Conservation (phyloP, 1,140 invertebrate genomes). For the Zaprionus vittiger region DNA sequence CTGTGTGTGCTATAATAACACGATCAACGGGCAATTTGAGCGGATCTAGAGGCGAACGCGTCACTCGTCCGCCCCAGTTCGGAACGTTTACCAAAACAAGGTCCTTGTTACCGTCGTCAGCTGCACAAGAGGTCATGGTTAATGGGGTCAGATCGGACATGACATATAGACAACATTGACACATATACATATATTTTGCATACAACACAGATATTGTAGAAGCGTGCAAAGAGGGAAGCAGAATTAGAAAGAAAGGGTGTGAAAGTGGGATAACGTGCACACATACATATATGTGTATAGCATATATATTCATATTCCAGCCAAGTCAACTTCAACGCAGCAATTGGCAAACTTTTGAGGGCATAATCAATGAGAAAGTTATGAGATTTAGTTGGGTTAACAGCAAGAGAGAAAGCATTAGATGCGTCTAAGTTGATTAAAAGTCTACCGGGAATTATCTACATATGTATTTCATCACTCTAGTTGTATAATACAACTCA, state of each 20-base stretch:
- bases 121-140: constrained; percentile 36
- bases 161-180: constrained; percentile 15
- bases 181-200: constrained; percentile 7
- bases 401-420: not conserved
- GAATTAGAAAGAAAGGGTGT: not conserved
- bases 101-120: constrained; percentile 31
- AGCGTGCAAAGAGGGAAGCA: not conserved
- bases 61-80: constrained; percentile 87
- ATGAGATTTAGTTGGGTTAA: constrained; percentile 20
- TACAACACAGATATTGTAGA: not conserved
- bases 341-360: constrained; percentile 30
- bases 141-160: constrained; percentile 25
- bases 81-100: constrained; percentile 47
- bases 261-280: not conserved
- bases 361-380: constrained; percentile 20
- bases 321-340: constrained; percentile 34
- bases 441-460: not conserved
- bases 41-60: constrained; percentile 67
- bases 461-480: not conserved
- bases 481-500: not conserved
- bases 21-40: constrained; percentile 85
- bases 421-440: not conserved
- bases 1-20: constrained; percentile 86
- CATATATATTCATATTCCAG: constrained; percentile 36
- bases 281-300: constrained; percentile 12